Conservation (phyloP, 2,113 vertebrate species). For the Petaurus breviceps region DNA sequence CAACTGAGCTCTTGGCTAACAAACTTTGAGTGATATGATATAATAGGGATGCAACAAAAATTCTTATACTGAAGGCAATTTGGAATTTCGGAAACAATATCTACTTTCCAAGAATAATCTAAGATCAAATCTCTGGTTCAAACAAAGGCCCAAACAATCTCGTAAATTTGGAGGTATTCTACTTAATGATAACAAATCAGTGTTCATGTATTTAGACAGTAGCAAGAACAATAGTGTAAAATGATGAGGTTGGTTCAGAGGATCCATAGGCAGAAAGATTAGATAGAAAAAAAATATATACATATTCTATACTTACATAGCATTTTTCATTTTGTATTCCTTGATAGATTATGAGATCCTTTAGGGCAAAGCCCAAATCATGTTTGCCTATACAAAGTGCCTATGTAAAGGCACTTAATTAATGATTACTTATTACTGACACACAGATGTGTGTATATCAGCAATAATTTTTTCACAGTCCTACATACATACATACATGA, state of each 20-base stretch:
- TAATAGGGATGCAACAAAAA: background rate
- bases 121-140: background rate
- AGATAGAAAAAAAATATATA: background rate
- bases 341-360: background rate
- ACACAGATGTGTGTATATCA: background rate
- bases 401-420: background rate
- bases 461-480: background rate
- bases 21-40: background rate
- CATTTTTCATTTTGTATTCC: background rate
- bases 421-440: too few relatives aligned
- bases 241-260: background rate
- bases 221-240: background rate
- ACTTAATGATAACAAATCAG: background rate
- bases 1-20: background rate
- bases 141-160: background rate
- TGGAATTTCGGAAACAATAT: background rate
- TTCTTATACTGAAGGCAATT: background rate
- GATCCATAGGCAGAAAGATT: background rate
- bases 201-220: background rate
- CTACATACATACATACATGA: background rate
- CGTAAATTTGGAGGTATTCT: background rate
- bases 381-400: background rate
- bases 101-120: background rate
- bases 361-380: background rate
- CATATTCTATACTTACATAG: background rate